These are phyloP conservation scores for Eucidaris tribuloides DNA, from an alignment of 35 echinoderm and acorn worm genomes.

Conservation along the genomic window DNA sequence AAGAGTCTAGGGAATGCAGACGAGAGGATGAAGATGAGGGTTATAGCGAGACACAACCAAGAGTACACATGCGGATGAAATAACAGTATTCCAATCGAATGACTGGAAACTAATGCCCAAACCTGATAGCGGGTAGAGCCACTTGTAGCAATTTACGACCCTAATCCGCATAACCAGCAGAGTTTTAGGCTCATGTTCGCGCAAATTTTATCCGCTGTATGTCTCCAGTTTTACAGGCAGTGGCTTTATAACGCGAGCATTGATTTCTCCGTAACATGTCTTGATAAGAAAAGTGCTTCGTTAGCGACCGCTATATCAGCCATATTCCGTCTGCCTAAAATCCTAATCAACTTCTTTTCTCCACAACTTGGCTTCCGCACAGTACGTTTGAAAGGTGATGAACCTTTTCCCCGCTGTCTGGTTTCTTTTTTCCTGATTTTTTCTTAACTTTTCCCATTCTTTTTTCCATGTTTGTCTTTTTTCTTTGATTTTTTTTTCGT, in stretches of 20 bases:
- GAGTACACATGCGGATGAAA: slow-evolving; percentile 35
- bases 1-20: slow-evolving; percentile 13
- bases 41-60: not conserved
- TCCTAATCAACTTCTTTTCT: not conserved
- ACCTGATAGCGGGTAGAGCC: slow-evolving; percentile 30
- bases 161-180: slow-evolving; percentile 35
- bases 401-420: no score
- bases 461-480: no score
- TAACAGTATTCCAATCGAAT: slow-evolving; percentile 31
- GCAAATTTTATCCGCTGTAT: slow-evolving; percentile 35
- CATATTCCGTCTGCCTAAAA: not conserved
- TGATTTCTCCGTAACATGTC: slow-evolving; percentile 1
- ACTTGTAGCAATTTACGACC: slow-evolving; percentile 37
- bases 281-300: slow-evolving; percentile 4
- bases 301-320: slow-evolving; percentile 3
- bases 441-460: no score
- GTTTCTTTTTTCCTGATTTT: no score
- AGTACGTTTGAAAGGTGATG: no score
- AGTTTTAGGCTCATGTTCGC: slow-evolving; percentile 23
- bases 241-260: slow-evolving; percentile 20
- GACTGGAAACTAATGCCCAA: slow-evolving; percentile 24
- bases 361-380: no score
- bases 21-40: slow-evolving; percentile 14
- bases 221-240: not conserved
- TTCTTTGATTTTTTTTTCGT: no score